Evolutionary conservation across 2,113 vertebrate species (phyloP), one percentile per base, ranked within the genome.

Genomic region (Hystrix brachyura): DNA sequence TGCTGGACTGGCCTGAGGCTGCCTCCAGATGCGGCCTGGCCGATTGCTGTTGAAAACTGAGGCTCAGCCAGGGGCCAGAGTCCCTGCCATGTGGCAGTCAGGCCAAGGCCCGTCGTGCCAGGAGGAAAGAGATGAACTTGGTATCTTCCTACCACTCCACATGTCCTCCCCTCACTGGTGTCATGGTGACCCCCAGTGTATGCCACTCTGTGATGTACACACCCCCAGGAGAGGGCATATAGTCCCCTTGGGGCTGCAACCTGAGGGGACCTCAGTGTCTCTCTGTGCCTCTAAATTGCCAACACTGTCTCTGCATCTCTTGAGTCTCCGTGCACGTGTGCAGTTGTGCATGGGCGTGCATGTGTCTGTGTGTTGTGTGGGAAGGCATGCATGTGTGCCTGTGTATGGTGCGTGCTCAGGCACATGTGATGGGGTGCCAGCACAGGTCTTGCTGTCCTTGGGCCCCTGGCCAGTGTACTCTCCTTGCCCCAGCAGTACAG

Each of bases 251-350:
- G 80, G 88, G 80, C 23, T 3, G 38, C 92, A 74, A 48, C 76
- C 87, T 27, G 55, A 57, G 0, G 46, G 85, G 5, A 43, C 76
- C 59, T 59, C 51, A 21, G 65, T 69, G 11, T 90, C 43, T 72
- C 60, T 90, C 62, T 82, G 67, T 94, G 95, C 94, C 96, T 97
- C 95, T 81, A 1, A 55, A 74, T 51, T 90, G 74, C 83, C 92
- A 90, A 60, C 53, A 1, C 60, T 55, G 74, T 91, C 80, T 71
- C 59, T 69, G 79, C 38, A 69, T 72, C 27, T 92, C 65, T 53
- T 53, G 64, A 57, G 46, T 89, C 71, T 93, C n/a, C 15, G 0
- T 53, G 53, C 78, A 43, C 25, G 1, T 38, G 65, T 51, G 65
- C 51, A 5, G 64, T 48, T 48, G n/a, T 67, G 46, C 25, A 1